Evolutionary conservation across 2,797 vertebrate genomes (phyloP), one percentile per base, ranked within the genome.

Genomic region (Acanthurus lineatus): DNA sequence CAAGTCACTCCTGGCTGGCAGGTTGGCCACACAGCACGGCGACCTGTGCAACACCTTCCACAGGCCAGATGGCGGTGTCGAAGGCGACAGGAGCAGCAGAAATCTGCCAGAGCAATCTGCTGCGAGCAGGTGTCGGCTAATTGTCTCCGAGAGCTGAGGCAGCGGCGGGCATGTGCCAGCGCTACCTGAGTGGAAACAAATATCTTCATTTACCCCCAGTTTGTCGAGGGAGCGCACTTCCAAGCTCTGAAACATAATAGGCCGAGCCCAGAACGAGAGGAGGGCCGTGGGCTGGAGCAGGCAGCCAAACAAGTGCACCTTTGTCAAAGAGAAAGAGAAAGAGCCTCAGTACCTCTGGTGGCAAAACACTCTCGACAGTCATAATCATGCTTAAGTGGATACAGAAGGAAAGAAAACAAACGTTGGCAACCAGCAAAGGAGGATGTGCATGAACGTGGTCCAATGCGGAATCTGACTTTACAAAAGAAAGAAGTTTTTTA

Each of bases 101-200:
- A 96, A 96, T 95, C 96, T 97, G 96, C 96, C 96, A 96, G 96
- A 96, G 94, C 97, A 97, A 97, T 97, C 96, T 98, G 97, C 94
- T 90, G 91, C 83, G 92, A 96, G 95, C 96, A 97, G 96, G 97
- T 98, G 97, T 96, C 94, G 93, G 92, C 95, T 97, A 97, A 98
- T 97, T 96, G 96, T 97, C 95, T 96, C 95, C 82, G 94, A 95
- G 94, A 97, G 95, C 94, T 78, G 92, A 95, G 95, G 88, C 90
- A 79, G 92, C 94, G 94, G 95, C 93, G 58, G 83, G 89, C 87
- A 83, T 82, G 86, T 93, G 95, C 92, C 93, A 92, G 89, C 82
- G 90, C 93, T 95, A 96, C 94, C 95, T 96, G 94, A 94, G 94
- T 93, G 94, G 93, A 95, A 95, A 95, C 94, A 94, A 95, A 95